Evolutionary conservation across 2,888 invertebrate genomes (phyloP).

Genomic region (Nebria brevicollis): DNA sequence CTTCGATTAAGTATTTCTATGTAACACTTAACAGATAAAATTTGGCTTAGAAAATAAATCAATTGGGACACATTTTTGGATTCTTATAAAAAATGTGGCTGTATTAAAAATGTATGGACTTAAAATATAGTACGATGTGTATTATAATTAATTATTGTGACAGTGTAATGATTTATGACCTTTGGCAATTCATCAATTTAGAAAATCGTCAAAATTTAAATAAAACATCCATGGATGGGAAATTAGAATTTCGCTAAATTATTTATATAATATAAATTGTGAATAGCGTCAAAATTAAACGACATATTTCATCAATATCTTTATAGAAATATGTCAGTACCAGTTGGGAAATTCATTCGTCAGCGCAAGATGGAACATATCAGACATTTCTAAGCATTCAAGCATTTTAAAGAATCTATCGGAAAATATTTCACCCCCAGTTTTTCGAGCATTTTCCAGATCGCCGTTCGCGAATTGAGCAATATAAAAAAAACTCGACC

Average conservation of each 20-base stretch:
- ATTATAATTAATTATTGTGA: too few species aligned
- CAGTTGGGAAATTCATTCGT: background rate
- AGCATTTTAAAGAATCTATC: background rate
- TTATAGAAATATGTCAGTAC: background rate
- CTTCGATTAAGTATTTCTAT: background rate
- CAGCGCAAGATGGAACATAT: background rate
- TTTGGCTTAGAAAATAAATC: background rate
- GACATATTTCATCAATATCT: background rate
- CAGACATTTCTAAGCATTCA: background rate
- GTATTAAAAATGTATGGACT: too few species aligned
- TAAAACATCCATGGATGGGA: too few species aligned
- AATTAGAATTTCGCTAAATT: too few species aligned
- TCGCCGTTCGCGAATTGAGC: background rate
- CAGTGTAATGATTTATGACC: too few species aligned
- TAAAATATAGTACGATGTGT: too few species aligned
- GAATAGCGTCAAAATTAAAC: too few species aligned
- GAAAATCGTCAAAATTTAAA: too few species aligned
- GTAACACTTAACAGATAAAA: background rate
- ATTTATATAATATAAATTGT: too few species aligned
- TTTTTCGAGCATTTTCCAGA: background rate
- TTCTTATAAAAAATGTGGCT: too few species aligned
- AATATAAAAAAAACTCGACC: background rate
- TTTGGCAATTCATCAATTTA: too few species aligned
- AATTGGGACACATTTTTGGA: too few species aligned
- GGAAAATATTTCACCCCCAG: background rate